Percentiles rank a stretch among this genome's conserved stretches.
These are phyloP conservation scores for Crematogaster levior DNA, from an alignment of 2,888 invertebrate genomes.

Conservation along the genomic window DNA sequence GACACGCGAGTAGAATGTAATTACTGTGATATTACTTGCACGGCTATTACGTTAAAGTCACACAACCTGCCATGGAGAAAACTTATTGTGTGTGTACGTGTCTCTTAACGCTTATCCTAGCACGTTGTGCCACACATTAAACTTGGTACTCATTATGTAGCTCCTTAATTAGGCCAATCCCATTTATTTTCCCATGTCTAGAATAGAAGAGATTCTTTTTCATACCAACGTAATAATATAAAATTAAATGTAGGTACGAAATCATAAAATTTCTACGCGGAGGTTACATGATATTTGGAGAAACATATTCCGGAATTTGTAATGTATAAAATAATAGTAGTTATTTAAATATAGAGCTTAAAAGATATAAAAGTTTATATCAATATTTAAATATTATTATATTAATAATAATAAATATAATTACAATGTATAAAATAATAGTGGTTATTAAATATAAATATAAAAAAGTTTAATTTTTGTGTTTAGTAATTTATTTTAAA, in stretches of 20 bases:
- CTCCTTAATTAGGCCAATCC: slow-evolving; percentile 16
- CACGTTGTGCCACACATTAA: slow-evolving; percentile 8
- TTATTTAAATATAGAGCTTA: too few species aligned
- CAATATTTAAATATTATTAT: too few species aligned
- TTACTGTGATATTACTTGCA: slow-evolving; percentile 56
- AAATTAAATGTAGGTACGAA: slow-evolving; percentile 3
- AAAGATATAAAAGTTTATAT: too few species aligned
- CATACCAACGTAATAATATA: not conserved
- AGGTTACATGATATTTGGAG: not conserved
- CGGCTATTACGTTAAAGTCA: slow-evolving; percentile 47
- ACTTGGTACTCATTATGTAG: slow-evolving; percentile 26
- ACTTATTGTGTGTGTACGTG: slow-evolving; percentile 9
- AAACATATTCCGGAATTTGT: not conserved
- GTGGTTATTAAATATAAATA: too few species aligned
- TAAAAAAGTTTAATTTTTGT: too few species aligned
- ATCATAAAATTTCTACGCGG: not conserved
- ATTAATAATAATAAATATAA: too few species aligned
- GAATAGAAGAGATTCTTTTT: not conserved
- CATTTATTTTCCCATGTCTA: slow-evolving; percentile 3
- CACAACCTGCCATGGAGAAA: slow-evolving; percentile 6
- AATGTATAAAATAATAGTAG: too few species aligned
- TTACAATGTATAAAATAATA: too few species aligned
- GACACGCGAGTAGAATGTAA: slow-evolving; percentile 51
- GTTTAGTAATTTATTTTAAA: too few species aligned
- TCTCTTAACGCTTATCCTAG: slow-evolving; percentile 16